Base-by-base conservation (phyloP, 2,113 vertebrate species). In the Limanda limanda region DNA sequence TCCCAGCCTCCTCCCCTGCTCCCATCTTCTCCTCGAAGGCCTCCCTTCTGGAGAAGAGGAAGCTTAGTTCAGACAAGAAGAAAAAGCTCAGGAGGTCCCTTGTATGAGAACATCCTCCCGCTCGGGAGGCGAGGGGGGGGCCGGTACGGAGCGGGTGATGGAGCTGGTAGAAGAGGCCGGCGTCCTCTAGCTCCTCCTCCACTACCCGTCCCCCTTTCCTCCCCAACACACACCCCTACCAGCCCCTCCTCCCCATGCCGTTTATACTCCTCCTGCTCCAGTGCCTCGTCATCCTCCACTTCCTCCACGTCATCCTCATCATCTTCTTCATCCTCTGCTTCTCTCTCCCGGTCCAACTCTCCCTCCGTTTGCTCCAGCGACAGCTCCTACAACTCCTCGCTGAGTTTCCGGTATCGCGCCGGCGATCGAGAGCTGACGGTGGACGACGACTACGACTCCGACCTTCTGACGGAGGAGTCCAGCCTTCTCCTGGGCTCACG, bases 111-210 rank as follows among this genome's bases (percentile, higher is more conserved):
- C 79, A 93, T 95, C 84, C 88, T 90, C 71, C 94, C 89, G 70
- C 85, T 93, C 71, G 94, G 94, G 51, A 84, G 93, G 82, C 81
- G 96, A 93, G 91, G 94, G 86, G 80, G 96, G 88, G 94, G 96
- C 37, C 91, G 93, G 64, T 94, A 94, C 6, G 93, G 91, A 45
- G 82, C 74, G 48, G 65, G 91, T 2, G 93, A 94, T 64, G 92
- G 85, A 57, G 78, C 40, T 66, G 91, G 90, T 59, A 91, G 92
- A 37, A 93, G 92, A 84, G 91, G 92, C 20, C 88, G 86, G 14
- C 92, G 85, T 21, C 93, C 91, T 31, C 91, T 91, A 59, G 91
- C 92, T 40, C 93, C 93, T 11, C 91, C 94, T 57, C 94, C 94
- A 59, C 84, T 95, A 75, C 94, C 92, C 24, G 89, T 94, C 21